Conservation (phyloP, 2,888 invertebrate species). For the Orthosia gracilis region DNA sequence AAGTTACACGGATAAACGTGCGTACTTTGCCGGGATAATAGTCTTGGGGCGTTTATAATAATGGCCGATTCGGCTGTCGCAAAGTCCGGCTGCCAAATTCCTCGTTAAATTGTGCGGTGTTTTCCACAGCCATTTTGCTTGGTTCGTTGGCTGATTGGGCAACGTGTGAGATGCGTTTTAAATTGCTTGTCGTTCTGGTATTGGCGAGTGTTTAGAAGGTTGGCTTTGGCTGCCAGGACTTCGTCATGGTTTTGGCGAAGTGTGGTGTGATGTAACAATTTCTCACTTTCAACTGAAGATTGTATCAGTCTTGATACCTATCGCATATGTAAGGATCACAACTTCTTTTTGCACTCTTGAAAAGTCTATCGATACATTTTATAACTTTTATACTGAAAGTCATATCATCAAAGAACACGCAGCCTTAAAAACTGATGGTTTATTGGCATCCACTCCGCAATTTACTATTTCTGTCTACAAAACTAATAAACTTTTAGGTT, state of each 20-base stretch:
- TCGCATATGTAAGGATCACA: too few relatives aligned
- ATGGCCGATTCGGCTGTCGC: constrained; percentile 40
- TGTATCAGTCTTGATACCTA: neutral
- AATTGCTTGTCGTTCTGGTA: constrained; percentile 50
- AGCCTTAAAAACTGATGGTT: constrained; percentile 35
- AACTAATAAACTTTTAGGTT: constrained; percentile 55
- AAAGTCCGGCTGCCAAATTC: constrained; percentile 48
- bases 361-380: neutral
- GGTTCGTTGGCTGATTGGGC: constrained; percentile 47
- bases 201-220: constrained; percentile 16
- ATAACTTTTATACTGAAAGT: constrained; percentile 10
- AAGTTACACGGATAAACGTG: constrained; percentile 53
- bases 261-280: constrained; percentile 13
- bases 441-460: constrained; percentile 49
- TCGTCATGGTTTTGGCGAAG: constrained; percentile 27
- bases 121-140: constrained; percentile 22
- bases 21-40: constrained; percentile 39
- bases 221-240: constrained; percentile 37
- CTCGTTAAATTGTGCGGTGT: constrained; percentile 44
- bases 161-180: constrained; percentile 48
- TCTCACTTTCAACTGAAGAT: constrained; percentile 41
- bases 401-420: constrained; percentile 14
- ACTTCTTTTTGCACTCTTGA: too few relatives aligned
- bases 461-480: constrained; percentile 54
- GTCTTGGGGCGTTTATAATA: constrained; percentile 38